Evolutionary conservation across 2,888 invertebrate species (phyloP).

Genomic region (Syritta pipiens): DNA sequence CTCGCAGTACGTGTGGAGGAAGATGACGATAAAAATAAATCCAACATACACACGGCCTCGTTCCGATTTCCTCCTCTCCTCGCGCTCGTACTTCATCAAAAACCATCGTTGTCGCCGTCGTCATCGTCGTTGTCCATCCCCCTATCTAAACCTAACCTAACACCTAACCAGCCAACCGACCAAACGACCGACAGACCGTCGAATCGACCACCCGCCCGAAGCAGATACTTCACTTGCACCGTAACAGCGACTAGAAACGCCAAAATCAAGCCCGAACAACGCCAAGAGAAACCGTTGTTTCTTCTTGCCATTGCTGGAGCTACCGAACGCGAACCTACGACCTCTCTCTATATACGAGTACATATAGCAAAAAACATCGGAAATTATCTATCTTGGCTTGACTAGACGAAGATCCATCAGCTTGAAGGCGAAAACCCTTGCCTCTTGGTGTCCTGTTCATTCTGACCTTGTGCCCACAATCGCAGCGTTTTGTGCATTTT

Average conservation of each 20-base stretch:
- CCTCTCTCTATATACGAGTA: slow-evolving; percentile 13
- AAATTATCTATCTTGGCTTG: neutral
- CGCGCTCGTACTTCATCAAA: slow-evolving; percentile 36
- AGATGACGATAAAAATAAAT: slow-evolving; percentile 68
- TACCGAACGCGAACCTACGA: slow-evolving; percentile 23
- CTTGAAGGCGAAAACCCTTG: too few species aligned
- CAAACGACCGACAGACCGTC: too few species aligned
- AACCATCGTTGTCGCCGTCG: slow-evolving; percentile 6
- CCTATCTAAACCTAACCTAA: neutral
- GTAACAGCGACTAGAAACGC: slow-evolving; percentile 36
- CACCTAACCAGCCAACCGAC: slow-evolving; percentile 14
- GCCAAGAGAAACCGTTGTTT: slow-evolving; percentile 13
- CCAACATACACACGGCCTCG: slow-evolving; percentile 60
- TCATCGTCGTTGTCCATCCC: slow-evolving; percentile 17
- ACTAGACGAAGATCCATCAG: slow-evolving; percentile 3
- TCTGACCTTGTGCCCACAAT: neutral
- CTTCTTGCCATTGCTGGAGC: neutral
- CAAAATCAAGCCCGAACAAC: slow-evolving; percentile 23
- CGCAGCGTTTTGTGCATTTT: neutral
- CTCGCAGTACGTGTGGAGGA: slow-evolving; percentile 45
- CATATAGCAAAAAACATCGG: too few species aligned
- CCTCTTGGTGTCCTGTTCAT: neutral
- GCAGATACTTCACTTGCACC: slow-evolving; percentile 13
- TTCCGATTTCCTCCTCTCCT: slow-evolving; percentile 43
- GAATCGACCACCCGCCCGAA: too few species aligned